Conservation (phyloP, 2,797 vertebrate species). For the Psittacula echo region DNA sequence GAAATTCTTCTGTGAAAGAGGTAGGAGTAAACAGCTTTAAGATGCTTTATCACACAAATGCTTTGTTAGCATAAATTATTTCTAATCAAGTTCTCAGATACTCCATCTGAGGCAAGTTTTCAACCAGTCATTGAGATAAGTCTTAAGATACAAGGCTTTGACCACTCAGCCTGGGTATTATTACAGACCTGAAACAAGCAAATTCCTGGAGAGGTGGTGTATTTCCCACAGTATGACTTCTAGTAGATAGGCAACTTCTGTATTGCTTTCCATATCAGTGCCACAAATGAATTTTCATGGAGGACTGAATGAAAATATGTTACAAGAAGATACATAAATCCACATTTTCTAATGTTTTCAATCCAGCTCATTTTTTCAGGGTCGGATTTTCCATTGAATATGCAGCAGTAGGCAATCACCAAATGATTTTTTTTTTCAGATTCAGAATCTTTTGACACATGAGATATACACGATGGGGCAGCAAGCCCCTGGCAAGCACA, state of each 20-base stretch:
- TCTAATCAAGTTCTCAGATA: slow-evolving; percentile 15
- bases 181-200: slow-evolving; percentile 23
- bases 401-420: background rate
- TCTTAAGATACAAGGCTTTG: slow-evolving; percentile 35
- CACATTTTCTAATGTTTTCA: background rate
- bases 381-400: background rate
- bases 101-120: slow-evolving; percentile 12
- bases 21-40: slow-evolving; percentile 30
- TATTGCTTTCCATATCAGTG: background rate
- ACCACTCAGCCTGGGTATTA: slow-evolving; percentile 3
- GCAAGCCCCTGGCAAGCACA: background rate
- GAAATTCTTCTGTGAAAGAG: slow-evolving; percentile 48
- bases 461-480: background rate
- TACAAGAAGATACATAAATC: background rate
- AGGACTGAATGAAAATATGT: background rate
- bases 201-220: background rate
- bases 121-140: slow-evolving; percentile 20
- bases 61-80: slow-evolving; percentile 47
- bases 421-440: background rate
- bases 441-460: background rate
- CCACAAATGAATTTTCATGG: slow-evolving; percentile 15
- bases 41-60: slow-evolving; percentile 36
- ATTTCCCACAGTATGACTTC: background rate
- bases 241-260: background rate
- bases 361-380: background rate